Percentiles rank a stretch among this genome's conserved stretches.
Conservation (phyloP, 2,113 vertebrate genomes). For the Meleagris gallopavo region DNA sequence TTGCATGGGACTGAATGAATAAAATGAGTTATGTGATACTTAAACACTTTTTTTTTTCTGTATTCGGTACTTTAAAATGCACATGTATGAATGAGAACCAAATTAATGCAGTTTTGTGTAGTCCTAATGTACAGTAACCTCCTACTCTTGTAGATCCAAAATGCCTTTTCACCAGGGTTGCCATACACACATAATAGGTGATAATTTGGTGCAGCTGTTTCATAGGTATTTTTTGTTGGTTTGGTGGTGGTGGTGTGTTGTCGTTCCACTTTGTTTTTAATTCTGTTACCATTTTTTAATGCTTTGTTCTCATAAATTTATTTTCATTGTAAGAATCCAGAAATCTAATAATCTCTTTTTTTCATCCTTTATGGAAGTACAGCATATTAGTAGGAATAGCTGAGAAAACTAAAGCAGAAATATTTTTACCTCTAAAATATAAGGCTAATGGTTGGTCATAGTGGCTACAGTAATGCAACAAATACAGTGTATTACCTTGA, state of each 20-base stretch:
- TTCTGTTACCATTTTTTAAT: not conserved
- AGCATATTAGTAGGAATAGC: not conserved
- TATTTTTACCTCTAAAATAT: not conserved
- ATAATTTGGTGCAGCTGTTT: not conserved
- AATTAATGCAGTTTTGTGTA: not conserved
- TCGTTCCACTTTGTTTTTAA: not conserved
- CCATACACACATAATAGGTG: not conserved
- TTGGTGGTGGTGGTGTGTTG: not conserved
- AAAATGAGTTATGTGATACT: not conserved
- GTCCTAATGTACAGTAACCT: not conserved
- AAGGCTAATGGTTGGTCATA: not conserved
- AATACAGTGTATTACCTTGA: not conserved
- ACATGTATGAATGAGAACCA: not conserved
- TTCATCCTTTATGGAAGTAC: not conserved
- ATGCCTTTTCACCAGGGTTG: too few species aligned
- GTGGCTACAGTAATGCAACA: not conserved
- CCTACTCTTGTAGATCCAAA: not conserved
- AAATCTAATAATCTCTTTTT: not conserved
- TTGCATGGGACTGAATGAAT: fast-evolving
- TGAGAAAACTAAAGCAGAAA: not conserved
- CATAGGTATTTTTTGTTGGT: not conserved
- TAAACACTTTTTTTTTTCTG: not conserved
- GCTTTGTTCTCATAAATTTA: not conserved
- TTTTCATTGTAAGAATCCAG: not conserved
- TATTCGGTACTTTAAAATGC: not conserved